Evolutionary conservation across 37 sponge, comb jelly and placozoan species (phyloP), one percentile per base, ranked within the genome.

Genomic region (Trichoplax adhaerens): DNA sequence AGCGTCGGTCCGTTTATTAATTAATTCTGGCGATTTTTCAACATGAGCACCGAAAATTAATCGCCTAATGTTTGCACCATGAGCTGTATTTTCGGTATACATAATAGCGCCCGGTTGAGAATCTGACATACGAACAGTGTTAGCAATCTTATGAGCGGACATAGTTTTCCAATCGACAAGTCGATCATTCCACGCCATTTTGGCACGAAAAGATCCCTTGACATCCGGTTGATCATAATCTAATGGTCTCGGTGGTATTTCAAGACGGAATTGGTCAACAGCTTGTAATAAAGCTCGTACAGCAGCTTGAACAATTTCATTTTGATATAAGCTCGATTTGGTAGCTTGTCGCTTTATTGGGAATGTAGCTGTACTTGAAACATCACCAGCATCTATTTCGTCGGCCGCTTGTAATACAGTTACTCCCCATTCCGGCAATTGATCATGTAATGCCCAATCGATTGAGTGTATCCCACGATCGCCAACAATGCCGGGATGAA

Each of bases 401-500:
- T 76, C 70, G 3, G 66, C 58, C 3, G 77, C 77, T 53, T 76
- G 77, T 50, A 76, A 50, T 6, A 76, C 68, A 52, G 77, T 76
- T n/a, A 68, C 77, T 52, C 77, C 77, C 77, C 77, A 76, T 8
- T 72, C 47, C 47, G 46, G 48, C 60, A 12, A 47, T 54, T 3
- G 8, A 3, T 68, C n/a, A 12, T 54, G 55, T 52, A 76, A 50
- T 2, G 77, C 77, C 53, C 58, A 76, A 58, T 76, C 77, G 29
- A 76, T 53, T 5, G 77, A 76, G 10, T 10, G 48, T 10, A 50
- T 50, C 46, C 77, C 77, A 7, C 68, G 53, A 53, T 76, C 77
- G 10, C 77, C 77, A 1, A 57, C 68, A 29, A 76, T 68, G 54
- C 77, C 77, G 8, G 77, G 77, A 10, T 76, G 77, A 29, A 76